A percentile compares a stretch with the other conserved stretches of the same genome.
Evolutionary conservation across 2,113 vertebrate species (phyloP).

Genomic region (Tragelaphus buxtoni): DNA sequence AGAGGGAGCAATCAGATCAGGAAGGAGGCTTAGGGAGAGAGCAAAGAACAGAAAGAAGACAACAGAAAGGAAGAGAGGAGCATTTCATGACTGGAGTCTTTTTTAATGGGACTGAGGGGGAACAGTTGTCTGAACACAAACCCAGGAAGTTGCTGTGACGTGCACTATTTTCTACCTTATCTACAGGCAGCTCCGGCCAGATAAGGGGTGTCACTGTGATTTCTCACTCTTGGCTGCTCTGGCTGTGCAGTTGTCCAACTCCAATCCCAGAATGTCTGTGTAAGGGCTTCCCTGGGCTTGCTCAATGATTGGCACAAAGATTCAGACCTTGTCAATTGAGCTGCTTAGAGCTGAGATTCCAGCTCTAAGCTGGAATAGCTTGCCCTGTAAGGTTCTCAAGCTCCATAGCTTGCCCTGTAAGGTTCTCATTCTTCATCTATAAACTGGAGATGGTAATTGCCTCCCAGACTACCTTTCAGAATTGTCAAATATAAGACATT

Average conservation of each 20-base stretch:
- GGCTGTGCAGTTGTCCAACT: constrained; percentile 60
- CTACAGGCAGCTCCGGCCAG: constrained; percentile 65
- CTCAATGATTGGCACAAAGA: not conserved
- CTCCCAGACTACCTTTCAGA: not conserved
- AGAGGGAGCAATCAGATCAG: not conserved
- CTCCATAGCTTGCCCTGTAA: not conserved
- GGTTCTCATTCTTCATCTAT: not conserved
- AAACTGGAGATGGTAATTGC: not conserved
- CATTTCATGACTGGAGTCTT: not conserved
- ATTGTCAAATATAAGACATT: not conserved
- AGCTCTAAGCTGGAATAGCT: not conserved
- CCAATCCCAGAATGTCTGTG: not conserved
- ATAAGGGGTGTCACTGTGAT: constrained; percentile 74
- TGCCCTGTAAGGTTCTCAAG: not conserved
- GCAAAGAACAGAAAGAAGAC: constrained; percentile 1
- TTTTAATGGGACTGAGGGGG: not conserved
- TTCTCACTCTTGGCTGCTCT: constrained; percentile 73
- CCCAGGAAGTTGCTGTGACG: constrained; percentile 52
- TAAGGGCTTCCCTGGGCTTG: constrained; percentile 28
- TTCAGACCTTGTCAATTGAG: not conserved
- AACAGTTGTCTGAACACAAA: constrained; percentile 63
- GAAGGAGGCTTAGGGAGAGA: not conserved
- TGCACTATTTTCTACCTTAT: constrained; percentile 63
- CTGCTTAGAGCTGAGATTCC: not conserved
- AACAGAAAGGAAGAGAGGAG: constrained; percentile 51